Evolutionary conservation across 2,797 vertebrate species (phyloP), one percentile per base, ranked within the genome.

Genomic region (Megaceryle alcyon): DNA sequence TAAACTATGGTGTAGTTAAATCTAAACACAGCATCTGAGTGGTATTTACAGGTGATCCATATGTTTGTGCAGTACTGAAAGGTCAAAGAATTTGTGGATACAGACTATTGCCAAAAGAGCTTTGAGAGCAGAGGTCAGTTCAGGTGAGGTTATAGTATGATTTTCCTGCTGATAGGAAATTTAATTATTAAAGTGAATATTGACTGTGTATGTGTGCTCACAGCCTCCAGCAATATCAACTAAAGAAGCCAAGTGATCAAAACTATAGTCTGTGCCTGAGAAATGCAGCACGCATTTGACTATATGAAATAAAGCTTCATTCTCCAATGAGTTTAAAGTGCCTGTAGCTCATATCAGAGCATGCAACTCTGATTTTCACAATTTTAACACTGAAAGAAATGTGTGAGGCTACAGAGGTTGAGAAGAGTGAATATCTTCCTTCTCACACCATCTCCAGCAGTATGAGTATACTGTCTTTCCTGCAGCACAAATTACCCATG

Each of bases 111-210:
- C 60, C 54, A 79, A 65, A 86, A 85, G 65, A 39, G 26, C 63
- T 94, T 94, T 77, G 57, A 81, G 51, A 88, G 29, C 61, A 91
- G 64, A 57, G 59, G 60, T 79, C 90, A 92, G 31, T 49, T 83
- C 81, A 70, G 59, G 71, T 59, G 7, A 94, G 37, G 16, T 53
- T 78, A 63, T 63, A 86, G 88, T 70, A 68, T 10, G 13, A 79
- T 75, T 95, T 93, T 81, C 57, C 83, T 83, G 31, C 54, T 92
- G 13, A 73, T 54, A 48, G 69, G 79, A 91, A 84, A 87, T 86
- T 90, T 93, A 94, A 46, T 88, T 95, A 90, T 92, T 91, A 88
- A 95, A 93, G 59, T 59, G 51, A 92, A 93, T 95, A 90, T 95
- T 93, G 94, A 94, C 46, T 59, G 61, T 46, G 22, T 43, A n/a